Evolutionary conservation across 2,888 invertebrate genomes (phyloP).

Genomic region (Pandemis corylana): DNA sequence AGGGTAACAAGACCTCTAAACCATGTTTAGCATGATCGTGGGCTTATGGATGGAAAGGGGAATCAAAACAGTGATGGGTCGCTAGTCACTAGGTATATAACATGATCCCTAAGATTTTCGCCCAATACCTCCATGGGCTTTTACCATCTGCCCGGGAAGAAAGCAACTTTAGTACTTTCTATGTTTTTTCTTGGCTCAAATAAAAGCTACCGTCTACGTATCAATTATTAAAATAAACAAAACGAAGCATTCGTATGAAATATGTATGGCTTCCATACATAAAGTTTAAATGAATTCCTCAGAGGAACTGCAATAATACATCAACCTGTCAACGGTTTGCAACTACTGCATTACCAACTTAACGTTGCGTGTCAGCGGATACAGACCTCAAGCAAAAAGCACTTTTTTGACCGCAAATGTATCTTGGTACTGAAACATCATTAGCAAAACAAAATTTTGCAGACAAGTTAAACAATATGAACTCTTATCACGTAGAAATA

Average conservation of each 20-base stretch:
- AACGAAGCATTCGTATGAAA: constrained; percentile 38
- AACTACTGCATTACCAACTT: constrained; percentile 53
- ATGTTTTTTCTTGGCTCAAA: too few species aligned
- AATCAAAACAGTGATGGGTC: too few species aligned
- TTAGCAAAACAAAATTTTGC: constrained; percentile 50
- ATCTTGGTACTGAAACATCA: constrained; percentile 61
- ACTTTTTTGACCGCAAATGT: constrained; percentile 50
- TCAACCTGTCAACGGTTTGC: constrained; percentile 68
- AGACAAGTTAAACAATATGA: constrained; percentile 46
- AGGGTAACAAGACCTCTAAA: too few species aligned
- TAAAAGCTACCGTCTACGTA: constrained; percentile 3
- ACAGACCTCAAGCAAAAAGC: constrained; percentile 45
- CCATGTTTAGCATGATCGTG: too few species aligned
- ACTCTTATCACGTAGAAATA: constrained; percentile 50
- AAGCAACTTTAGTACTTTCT: too few species aligned
- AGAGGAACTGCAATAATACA: constrained; percentile 65
- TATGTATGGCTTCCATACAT: constrained; percentile 42
- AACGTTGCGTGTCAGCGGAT: constrained; percentile 49
- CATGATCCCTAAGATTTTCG: too few species aligned
- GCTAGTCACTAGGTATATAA: too few species aligned
- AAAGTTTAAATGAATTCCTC: constrained; percentile 62
- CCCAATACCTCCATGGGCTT: too few species aligned
- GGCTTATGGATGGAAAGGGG: too few species aligned
- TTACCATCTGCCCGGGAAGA: too few species aligned
- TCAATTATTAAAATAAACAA: constrained; percentile 33